A percentile compares a stretch with the other conserved stretches of the same genome.
Conservation (phyloP, 1,140 invertebrate genomes). For the Leguminivora glycinivorella region DNA sequence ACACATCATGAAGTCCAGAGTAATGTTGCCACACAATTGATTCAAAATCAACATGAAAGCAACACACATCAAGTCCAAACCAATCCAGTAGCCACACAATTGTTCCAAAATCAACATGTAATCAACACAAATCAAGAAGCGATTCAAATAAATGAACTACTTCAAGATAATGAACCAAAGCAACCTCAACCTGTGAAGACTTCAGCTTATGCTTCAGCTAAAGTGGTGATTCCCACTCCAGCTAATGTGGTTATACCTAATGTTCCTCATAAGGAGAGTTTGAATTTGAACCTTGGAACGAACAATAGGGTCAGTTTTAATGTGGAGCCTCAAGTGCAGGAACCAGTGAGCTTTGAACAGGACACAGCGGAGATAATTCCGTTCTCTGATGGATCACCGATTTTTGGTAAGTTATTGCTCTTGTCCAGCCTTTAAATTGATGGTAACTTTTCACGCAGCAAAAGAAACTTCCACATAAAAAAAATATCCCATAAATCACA, state of each 20-base stretch:
- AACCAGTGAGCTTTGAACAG: slow-evolving; percentile 4
- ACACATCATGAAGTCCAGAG: background rate
- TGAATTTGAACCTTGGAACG: slow-evolving; percentile 4
- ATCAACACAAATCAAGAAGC: background rate
- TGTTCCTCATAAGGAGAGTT: background rate
- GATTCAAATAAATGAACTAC: background rate
- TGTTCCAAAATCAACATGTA: background rate
- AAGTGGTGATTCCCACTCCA: background rate
- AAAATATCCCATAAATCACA: no score
- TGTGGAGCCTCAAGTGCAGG: background rate
- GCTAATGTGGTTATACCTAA: no score
- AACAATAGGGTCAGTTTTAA: background rate
- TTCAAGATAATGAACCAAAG: background rate
- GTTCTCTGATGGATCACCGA: background rate
- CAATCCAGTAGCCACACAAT: background rate
- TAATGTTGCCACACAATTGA: background rate
- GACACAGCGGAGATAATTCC: background rate
- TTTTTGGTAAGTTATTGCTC: slow-evolving; percentile 21
- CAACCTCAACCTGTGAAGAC: background rate
- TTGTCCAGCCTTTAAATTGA: no score
- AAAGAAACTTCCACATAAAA: no score
- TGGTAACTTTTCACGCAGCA: no score
- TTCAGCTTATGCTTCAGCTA: background rate
- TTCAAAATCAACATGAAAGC: background rate
- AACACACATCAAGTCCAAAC: background rate